Evolutionary conservation across 2,888 invertebrate species (phyloP).

Genomic region (Andrena bucephala): DNA sequence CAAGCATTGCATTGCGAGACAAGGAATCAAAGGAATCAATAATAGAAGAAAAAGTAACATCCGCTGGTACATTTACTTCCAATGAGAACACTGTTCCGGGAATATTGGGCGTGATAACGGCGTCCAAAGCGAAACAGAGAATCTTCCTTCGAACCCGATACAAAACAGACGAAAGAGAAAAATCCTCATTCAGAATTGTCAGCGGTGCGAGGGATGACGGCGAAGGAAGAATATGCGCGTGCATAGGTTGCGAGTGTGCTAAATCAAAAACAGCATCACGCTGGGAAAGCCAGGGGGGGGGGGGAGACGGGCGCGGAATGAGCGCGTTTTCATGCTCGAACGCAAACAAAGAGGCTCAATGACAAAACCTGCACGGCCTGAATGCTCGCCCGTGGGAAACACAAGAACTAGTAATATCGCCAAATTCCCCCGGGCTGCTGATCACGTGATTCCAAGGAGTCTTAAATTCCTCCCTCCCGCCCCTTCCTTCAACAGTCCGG

Average conservation of each 20-base stretch:
- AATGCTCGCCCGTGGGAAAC: conserved; percentile 74
- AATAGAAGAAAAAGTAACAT: background rate
- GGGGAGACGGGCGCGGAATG: conserved; percentile 67
- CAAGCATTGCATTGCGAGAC: background rate
- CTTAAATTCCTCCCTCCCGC: conserved; percentile 55
- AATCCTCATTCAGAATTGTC: conserved; percentile 61
- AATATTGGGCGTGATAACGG: conserved; percentile 42
- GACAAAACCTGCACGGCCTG: conserved; percentile 81
- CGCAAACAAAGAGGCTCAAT: conserved; percentile 81
- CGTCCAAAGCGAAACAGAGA: conserved; percentile 12
- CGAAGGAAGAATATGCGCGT: conserved; percentile 35
- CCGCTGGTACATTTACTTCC: background rate
- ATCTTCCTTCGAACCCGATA: conserved; percentile 39
- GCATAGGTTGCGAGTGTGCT: conserved; percentile 53
- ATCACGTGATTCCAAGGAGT: conserved; percentile 62
- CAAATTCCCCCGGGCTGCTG: conserved; percentile 66
- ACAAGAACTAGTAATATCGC: conserved; percentile 75
- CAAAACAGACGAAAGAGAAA: conserved; percentile 43
- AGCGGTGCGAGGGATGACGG: conserved; percentile 51
- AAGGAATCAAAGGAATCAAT: background rate
- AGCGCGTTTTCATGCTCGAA: conserved; percentile 78
- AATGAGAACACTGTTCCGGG: conserved; percentile 26
- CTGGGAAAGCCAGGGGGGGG: conserved; percentile 29
- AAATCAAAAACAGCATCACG: conserved; percentile 72
- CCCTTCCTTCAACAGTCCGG: background rate